These are phyloP conservation scores for Percopsis omiscomaycus DNA, from an alignment of 2,797 vertebrate species.

Conservation along the genomic window DNA sequence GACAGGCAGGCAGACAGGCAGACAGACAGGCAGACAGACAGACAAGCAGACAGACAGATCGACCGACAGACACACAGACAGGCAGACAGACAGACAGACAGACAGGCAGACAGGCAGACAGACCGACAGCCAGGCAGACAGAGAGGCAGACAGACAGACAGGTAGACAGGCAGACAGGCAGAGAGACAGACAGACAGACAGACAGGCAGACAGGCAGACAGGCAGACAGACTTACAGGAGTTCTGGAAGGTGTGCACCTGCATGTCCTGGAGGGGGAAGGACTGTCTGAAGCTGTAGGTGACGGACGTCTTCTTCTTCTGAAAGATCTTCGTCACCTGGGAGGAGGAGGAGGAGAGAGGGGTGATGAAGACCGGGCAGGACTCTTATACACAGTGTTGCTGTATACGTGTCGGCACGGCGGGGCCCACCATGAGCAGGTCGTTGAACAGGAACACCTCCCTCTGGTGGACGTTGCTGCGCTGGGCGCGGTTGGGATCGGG, in stretches of 20 bases:
- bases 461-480: slow-evolving; percentile 88
- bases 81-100: too few relatives aligned
- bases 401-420: not conserved
- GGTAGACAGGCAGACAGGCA: slow-evolving; percentile 1
- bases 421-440: slow-evolving; percentile 89
- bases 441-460: slow-evolving; percentile 96
- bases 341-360: not conserved
- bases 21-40: too few relatives aligned
- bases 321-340: slow-evolving; percentile 93
- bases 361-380: not conserved
- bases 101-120: too few relatives aligned
- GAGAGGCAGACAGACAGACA: not conserved
- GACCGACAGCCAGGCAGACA: too few relatives aligned
- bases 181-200: not conserved
- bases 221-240: slow-evolving; percentile 80
- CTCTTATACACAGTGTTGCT: not conserved
- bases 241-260: slow-evolving; percentile 96
- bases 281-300: slow-evolving; percentile 93
- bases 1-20: too few relatives aligned
- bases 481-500: slow-evolving; percentile 91
- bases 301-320: slow-evolving; percentile 97
- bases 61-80: too few relatives aligned
- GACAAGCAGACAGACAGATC: too few relatives aligned
- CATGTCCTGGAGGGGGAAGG: slow-evolving; percentile 92
- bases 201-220: not conserved